Evolutionary conservation across 2,113 vertebrate species (phyloP).

Genomic region (Larimichthys crocea): DNA sequence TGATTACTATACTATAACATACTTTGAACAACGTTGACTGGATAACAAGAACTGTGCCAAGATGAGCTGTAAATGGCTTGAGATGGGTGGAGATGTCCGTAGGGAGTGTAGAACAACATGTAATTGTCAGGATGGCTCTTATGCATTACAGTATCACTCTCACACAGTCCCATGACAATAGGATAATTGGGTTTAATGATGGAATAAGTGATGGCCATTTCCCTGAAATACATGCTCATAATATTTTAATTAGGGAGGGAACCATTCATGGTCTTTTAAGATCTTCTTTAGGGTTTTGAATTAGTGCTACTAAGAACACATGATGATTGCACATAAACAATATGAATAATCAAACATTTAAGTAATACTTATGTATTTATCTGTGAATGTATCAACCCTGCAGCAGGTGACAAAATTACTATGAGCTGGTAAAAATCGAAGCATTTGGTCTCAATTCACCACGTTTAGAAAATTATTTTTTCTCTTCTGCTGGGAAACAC

Average conservation of each 20-base stretch:
- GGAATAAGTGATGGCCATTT: slow-evolving; percentile 72
- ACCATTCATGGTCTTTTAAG: slow-evolving; percentile 55
- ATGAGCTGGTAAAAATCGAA: neutral
- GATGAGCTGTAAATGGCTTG: slow-evolving; percentile 62
- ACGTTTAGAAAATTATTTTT: neutral
- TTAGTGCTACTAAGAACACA: neutral
- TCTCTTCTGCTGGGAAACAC: neutral
- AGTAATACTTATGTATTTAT: neutral
- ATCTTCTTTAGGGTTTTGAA: slow-evolving; percentile 32
- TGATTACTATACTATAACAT: neutral
- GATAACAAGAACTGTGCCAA: slow-evolving; percentile 42
- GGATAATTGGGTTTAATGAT: slow-evolving; percentile 75
- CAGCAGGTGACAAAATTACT: neutral
- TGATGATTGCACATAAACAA: neutral
- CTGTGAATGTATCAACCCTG: neutral
- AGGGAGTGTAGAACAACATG: slow-evolving; percentile 63
- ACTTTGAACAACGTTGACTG: slow-evolving; percentile 8
- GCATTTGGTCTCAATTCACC: neutral
- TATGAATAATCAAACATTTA: neutral
- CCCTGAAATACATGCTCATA: slow-evolving; percentile 69
- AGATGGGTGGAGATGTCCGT: slow-evolving; percentile 66
- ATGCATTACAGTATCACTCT: slow-evolving; percentile 72
- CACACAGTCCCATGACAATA: slow-evolving; percentile 56
- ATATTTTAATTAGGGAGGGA: slow-evolving; percentile 68
- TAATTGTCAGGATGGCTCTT: slow-evolving; percentile 74